Conservation (phyloP, 92 coral and sea anemone species). For the Porites evermanni region DNA sequence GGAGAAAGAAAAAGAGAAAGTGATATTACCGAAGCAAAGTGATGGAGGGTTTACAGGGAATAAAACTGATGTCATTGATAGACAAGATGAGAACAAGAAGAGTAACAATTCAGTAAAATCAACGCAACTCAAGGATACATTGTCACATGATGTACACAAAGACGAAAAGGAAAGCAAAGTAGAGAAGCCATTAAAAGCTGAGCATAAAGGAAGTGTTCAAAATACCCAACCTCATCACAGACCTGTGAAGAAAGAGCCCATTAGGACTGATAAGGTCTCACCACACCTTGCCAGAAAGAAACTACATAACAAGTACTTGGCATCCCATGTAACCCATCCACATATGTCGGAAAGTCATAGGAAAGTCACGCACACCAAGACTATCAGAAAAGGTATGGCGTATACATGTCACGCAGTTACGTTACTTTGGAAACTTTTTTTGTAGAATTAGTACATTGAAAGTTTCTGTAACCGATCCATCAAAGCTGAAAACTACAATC, state of each 20-base stretch:
- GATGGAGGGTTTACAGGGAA: neutral
- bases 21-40: neutral
- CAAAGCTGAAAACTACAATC: too few relatives aligned
- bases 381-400: conserved; percentile 17
- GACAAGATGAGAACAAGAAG: neutral
- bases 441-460: neutral
- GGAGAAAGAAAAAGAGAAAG: neutral
- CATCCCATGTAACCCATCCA: conserved; percentile 13
- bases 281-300: conserved; percentile 16
- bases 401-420: neutral
- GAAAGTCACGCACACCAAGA: conserved; percentile 7
- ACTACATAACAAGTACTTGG: neutral
- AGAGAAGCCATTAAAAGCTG: neutral
- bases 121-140: neutral
- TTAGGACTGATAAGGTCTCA: neutral
- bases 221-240: neutral
- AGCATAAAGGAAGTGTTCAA: neutral
- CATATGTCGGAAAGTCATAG: conserved; percentile 3
- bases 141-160: neutral
- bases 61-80: neutral
- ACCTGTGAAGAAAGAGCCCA: neutral
- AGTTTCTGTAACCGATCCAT: too few relatives aligned
- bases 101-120: neutral
- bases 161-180: neutral
- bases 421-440: neutral